These are phyloP conservation scores for Drosophila bunnanda DNA, from an alignment of 2,888 invertebrate genomes.

Conservation along the genomic window DNA sequence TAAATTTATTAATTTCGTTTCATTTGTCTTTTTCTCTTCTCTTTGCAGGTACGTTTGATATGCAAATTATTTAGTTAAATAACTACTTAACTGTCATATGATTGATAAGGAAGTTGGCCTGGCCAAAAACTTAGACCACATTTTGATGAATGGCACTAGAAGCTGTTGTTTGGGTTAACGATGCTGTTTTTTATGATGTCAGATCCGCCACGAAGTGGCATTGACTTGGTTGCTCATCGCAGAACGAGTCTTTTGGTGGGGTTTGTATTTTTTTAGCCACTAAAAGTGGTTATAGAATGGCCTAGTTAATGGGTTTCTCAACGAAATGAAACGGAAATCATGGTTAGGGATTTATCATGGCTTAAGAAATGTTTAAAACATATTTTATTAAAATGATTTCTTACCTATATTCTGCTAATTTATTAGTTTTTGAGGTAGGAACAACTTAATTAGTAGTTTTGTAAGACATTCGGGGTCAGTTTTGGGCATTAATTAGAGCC, in stretches of 20 bases:
- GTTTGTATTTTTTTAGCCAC: slow-evolving; percentile 1
- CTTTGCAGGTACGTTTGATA: slow-evolving; percentile 63
- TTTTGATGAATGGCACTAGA: slow-evolving; percentile 49
- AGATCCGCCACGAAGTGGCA: slow-evolving; percentile 18
- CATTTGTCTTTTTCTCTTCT: slow-evolving; percentile 30
- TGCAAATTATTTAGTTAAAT: slow-evolving; percentile 49
- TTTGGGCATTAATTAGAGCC: no score
- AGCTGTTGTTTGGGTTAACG: slow-evolving; percentile 23
- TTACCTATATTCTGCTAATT: neutral
- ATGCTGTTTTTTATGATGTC: slow-evolving; percentile 30
- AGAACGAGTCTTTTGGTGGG: slow-evolving; percentile 23
- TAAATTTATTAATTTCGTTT: slow-evolving; percentile 44
- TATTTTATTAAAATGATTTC: neutral
- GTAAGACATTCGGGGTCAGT: neutral
- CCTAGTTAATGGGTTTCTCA: neutral
- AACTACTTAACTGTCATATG: slow-evolving; percentile 46
- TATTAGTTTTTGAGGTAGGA: neutral
- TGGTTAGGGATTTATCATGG: neutral
- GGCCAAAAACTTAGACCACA: slow-evolving; percentile 15
- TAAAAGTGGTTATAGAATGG: neutral
- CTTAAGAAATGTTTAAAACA: neutral
- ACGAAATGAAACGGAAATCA: neutral
- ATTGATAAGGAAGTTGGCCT: slow-evolving; percentile 71
- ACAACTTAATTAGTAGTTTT: neutral
- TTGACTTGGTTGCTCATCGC: slow-evolving; percentile 21